A percentile compares a stretch with the other conserved stretches of the same genome.
Conservation (phyloP, 1,140 invertebrate species). For the Caenorhabditis remanei region DNA sequence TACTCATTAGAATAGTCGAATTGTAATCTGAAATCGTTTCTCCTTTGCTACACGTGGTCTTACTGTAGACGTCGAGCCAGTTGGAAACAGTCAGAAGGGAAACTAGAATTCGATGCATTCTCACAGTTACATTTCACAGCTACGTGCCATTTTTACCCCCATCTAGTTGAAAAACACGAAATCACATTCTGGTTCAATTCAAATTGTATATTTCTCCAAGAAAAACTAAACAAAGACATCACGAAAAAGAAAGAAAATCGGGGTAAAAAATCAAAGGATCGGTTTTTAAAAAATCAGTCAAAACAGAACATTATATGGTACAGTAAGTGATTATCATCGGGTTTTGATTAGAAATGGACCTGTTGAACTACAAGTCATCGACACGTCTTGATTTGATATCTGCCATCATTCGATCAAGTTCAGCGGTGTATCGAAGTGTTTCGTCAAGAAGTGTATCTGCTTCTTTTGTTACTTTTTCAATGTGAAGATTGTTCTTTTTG, state of each 20-base stretch:
- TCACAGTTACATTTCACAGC: too few relatives aligned
- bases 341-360: not conserved
- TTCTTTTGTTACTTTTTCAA: constrained; percentile 1
- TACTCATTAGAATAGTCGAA: too few relatives aligned
- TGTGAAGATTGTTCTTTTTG: not conserved
- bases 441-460: constrained; percentile 43
- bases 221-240: not conserved
- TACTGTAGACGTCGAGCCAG: not conserved
- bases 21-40: too few relatives aligned
- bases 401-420: constrained; percentile 24
- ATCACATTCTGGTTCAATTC: too few relatives aligned
- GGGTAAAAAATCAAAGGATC: not conserved
- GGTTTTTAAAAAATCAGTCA: too few relatives aligned
- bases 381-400: constrained; percentile 43
- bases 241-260: not conserved
- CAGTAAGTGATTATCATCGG: not conserved
- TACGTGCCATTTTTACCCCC: too few relatives aligned
- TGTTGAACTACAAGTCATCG: not conserved
- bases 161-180: too few relatives aligned
- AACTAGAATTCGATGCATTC: too few relatives aligned
- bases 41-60: not conserved
- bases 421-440: constrained; percentile 14
- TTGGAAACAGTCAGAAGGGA: not conserved
- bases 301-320: not conserved
- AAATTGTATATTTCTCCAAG: too few relatives aligned